Percentiles rank a stretch among this genome's conserved stretches.
These are phyloP conservation scores for Tragelaphus eurycerus DNA, from an alignment of 2,797 vertebrate species.

Conservation along the genomic window DNA sequence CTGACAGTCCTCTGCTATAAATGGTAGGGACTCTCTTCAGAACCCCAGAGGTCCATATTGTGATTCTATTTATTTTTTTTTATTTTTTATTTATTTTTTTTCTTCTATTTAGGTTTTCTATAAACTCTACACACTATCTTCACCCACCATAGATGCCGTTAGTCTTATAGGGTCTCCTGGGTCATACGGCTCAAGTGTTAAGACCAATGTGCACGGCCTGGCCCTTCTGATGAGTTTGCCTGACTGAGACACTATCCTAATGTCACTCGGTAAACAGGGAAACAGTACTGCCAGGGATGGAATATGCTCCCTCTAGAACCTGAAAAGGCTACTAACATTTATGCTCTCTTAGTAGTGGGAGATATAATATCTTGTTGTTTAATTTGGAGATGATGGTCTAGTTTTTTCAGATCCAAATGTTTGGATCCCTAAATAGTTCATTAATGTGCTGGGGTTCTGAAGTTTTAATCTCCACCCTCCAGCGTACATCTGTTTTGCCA, in stretches of 20 bases:
- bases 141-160: background rate
- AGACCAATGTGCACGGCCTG: background rate
- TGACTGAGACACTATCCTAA: background rate
- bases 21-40: background rate
- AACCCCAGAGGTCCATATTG: background rate
- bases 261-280: background rate
- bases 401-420: background rate
- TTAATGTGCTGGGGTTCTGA: background rate
- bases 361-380: background rate
- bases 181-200: background rate
- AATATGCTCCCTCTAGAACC: background rate
- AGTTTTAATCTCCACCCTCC: background rate
- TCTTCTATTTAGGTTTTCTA: background rate
- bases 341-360: background rate
- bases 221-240: background rate
- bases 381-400: background rate
- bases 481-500: background rate
- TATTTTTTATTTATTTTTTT: background rate
- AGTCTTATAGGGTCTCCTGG: background rate
- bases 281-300: background rate
- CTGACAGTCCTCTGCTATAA: background rate
- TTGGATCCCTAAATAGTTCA: background rate
- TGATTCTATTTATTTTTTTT: background rate
- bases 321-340: background rate
- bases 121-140: background rate